Base-by-base conservation (phyloP, 2,888 invertebrate genomes). In the Latrodectus elegans region DNA sequence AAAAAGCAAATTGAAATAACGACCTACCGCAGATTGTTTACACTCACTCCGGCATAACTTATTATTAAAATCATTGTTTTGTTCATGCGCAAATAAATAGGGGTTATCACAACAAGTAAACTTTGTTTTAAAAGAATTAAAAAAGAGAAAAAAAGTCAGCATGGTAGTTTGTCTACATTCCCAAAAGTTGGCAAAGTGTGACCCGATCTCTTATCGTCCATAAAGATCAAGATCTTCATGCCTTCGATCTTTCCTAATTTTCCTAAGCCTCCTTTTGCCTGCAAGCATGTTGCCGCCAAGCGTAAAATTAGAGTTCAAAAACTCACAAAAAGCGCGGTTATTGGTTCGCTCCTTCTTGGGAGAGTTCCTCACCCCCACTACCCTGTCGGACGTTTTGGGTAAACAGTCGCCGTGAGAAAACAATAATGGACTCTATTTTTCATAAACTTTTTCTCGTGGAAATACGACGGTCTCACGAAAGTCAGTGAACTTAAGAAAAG, bases 351-450 rank as follows among this genome's bases (percentile, higher is more conserved):
- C 8, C 60, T 60, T n/a, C 14, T 60, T 9, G 60, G 60, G 60
- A 60, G 60, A 12, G 14, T 15, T 60, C 60, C n/a, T 15, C 12
- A 60, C n/a, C 12, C 60, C 22, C 22, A 22, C 22, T 22, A 22
- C 22, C 22, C 22, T 60, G 14, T 15, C 12, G 60, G 12, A 60
- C 14, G 12, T 60, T 60, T 60, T 60, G 60, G 60, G 60, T 60
- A 60, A 60, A 60, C 60, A 60, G 14, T 60, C 60, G n/a, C 60
- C 60, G 60, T 60, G 60, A 60, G 60, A 60, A 60, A 60, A 60
- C 60, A 60, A 60, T 60, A 60, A 60, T 60, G 60, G 12, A 12
- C 12, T 12, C 12, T 60, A 60, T 12, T 15, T 60, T 60, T 60
- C n/a, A n/a, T 60, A n/a, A 12, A 15, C n/a, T 60, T n/a, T 12